Percentiles rank a stretch among this genome's conserved stretches.
Conservation (phyloP, 2,113 vertebrate genomes). For the Dromiciops gliroides region DNA sequence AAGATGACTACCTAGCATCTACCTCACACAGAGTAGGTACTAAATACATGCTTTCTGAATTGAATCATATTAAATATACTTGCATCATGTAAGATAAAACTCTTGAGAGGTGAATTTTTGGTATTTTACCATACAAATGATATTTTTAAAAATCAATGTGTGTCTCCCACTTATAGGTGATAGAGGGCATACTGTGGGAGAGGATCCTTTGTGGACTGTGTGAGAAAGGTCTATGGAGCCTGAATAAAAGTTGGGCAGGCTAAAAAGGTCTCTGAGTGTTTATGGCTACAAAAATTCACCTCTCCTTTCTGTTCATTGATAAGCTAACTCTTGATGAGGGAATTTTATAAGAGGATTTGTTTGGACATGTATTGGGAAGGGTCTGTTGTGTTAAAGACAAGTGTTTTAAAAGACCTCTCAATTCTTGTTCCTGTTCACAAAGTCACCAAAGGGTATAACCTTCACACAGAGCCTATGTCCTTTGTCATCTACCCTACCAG, state of each 20-base stretch:
- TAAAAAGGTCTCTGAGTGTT: slow-evolving; percentile 27
- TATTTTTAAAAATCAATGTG: background rate
- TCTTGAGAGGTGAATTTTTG: background rate
- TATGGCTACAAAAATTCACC: slow-evolving; percentile 2
- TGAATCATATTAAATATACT: background rate
- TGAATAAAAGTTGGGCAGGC: background rate
- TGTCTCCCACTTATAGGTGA: background rate
- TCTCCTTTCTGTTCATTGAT: background rate
- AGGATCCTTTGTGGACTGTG: background rate
- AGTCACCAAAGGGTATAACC: background rate
- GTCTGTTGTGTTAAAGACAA: background rate
- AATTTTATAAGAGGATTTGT: background rate
- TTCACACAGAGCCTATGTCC: background rate
- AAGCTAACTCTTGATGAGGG: background rate
- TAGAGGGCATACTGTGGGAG: background rate
- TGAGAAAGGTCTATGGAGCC: background rate
- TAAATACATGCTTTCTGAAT: background rate
- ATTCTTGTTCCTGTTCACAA: background rate
- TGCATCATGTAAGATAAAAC: background rate
- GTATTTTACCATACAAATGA: background rate
- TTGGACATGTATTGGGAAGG: background rate
- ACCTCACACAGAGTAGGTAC: background rate
- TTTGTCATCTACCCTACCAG: background rate
- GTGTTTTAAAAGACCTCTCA: background rate
- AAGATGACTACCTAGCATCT: background rate